A percentile compares a stretch with the other conserved stretches of the same genome.
These are phyloP conservation scores for Ernsta delagoae DNA, from an alignment of 2,888 invertebrate species.

Conservation along the genomic window DNA sequence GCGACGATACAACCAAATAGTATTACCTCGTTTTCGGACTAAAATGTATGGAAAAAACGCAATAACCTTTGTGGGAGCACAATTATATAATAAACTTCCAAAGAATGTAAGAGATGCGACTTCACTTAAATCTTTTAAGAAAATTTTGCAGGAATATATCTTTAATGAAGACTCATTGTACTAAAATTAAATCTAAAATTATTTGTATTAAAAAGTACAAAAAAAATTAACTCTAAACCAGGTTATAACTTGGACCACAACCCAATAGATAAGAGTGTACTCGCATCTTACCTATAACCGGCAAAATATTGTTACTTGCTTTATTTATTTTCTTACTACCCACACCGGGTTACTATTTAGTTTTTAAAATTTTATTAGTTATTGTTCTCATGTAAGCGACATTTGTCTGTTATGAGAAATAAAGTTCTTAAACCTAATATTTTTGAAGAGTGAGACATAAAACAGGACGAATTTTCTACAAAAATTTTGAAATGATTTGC, in stretches of 20 bases:
- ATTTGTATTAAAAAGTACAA: neutral
- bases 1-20: neutral
- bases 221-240: neutral
- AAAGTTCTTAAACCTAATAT: no score
- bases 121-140: neutral
- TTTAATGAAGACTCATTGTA: neutral
- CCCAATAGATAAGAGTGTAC: constrained; percentile 6
- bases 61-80: neutral
- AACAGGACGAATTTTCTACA: no score
- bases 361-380: no score
- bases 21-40: neutral
- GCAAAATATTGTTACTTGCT: neutral
- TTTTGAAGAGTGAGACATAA: no score
- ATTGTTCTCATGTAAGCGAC: no score
- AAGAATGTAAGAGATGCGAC: neutral
- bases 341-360: neutral
- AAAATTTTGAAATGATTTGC: no score
- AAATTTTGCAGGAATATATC: neutral
- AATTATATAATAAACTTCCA: neutral
- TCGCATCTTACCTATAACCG: neutral
- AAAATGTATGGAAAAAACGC: neutral
- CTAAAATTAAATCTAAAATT: neutral
- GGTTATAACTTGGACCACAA: constrained; percentile 2
- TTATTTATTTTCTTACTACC: neutral
- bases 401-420: no score